phyloP scores from a whole-genome alignment of 2,888 invertebrate species.

The Morpho deidamia region DNA sequence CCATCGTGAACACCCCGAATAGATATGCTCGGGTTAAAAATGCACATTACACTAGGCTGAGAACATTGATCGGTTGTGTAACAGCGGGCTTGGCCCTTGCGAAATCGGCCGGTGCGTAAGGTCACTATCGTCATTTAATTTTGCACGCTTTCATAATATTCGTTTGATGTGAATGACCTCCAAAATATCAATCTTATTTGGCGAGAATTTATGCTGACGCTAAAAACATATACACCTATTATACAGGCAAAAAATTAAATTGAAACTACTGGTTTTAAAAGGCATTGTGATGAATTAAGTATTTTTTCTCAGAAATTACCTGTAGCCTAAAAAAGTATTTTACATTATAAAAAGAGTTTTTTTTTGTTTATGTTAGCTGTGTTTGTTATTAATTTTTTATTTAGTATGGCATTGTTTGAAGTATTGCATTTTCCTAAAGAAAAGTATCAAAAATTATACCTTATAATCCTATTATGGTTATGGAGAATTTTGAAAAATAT shows the following conservation, averaged over 20 bases:
- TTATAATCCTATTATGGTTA: no score
- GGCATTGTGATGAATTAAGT: no score
- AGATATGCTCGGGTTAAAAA: constrained; percentile 32
- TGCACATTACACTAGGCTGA: constrained; percentile 39
- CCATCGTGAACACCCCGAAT: constrained; percentile 30
- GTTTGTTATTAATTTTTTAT: no score
- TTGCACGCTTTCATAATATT: constrained; percentile 64
- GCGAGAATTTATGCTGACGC: neutral
- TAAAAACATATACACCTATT: neutral
- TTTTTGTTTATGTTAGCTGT: no score
- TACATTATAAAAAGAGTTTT: no score
- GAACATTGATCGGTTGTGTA: constrained; percentile 45
- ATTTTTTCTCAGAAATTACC: no score
- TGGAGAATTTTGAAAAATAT: no score
- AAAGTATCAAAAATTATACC: no score
- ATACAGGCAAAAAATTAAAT: neutral
- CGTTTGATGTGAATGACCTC: constrained; percentile 39
- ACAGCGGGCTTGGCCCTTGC: constrained; percentile 40
- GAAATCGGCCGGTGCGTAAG: constrained; percentile 61
- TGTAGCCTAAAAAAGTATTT: no score
- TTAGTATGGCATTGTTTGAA: no score
- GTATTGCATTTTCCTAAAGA: no score
- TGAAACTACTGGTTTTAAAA: no score
- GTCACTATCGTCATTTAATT: constrained; percentile 66
- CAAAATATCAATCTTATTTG: constrained; percentile 9